Percentiles rank a stretch among this genome's conserved stretches.
These are phyloP conservation scores for Bombus waltoni DNA, from an alignment of 1,140 invertebrate genomes.

Conservation along the genomic window DNA sequence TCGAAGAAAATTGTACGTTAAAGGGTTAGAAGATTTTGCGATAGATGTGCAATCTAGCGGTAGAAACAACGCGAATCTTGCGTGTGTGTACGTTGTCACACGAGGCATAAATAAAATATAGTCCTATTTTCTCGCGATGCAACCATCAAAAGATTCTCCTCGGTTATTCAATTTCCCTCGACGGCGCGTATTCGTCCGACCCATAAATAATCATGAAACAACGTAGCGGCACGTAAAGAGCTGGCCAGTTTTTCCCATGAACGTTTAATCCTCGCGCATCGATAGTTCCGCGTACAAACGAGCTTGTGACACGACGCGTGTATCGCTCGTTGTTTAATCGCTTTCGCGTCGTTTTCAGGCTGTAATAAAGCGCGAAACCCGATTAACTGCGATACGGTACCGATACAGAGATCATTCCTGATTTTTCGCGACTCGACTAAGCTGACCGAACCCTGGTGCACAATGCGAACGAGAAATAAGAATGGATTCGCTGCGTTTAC, in stretches of 20 bases:
- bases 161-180: constrained; percentile 15
- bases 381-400: neutral
- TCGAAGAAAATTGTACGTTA: no score
- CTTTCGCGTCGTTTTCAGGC: neutral
- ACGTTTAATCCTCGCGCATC: constrained; percentile 9
- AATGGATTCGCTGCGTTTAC: neutral
- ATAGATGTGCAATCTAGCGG: neutral
- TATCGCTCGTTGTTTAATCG: constrained; percentile 1
- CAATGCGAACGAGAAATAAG: neutral
- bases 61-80: neutral
- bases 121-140: neutral
- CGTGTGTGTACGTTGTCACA: neutral
- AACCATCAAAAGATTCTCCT: neutral
- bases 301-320: neutral
- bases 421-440: neutral
- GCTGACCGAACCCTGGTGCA: no score
- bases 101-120: neutral
- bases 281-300: neutral
- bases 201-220: constrained; percentile 24
- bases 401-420: neutral
- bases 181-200: neutral
- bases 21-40: no score
- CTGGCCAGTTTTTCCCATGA: neutral
- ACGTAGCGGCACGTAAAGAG: neutral
- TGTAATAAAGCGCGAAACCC: neutral